Percentiles rank a stretch among this genome's conserved stretches.
These are phyloP conservation scores for Steromphala cineraria DNA, from an alignment of 2,888 invertebrate species.

Conservation along the genomic window DNA sequence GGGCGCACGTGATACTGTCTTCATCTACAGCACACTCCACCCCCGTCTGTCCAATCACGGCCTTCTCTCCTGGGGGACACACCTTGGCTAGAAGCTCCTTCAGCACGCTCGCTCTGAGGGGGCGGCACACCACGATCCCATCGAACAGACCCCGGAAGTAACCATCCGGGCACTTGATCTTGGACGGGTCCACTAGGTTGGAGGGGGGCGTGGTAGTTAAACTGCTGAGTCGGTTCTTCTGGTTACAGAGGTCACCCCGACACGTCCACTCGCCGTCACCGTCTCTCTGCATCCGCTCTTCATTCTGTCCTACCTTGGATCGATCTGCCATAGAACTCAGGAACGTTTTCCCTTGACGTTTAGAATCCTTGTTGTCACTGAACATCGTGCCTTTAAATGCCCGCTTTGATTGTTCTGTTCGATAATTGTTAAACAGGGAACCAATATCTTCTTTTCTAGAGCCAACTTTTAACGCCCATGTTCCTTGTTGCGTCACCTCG, in stretches of 20 bases:
- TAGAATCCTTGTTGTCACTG: not conserved
- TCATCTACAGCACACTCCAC: not conserved
- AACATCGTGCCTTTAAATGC: too few species aligned
- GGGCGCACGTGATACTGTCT: not conserved
- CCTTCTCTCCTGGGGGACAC: conserved; percentile 4
- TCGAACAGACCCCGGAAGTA: conserved; percentile 10
- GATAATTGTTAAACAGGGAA: too few species aligned
- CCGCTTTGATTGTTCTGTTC: too few species aligned
- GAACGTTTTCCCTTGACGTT: not conserved
- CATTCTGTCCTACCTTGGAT: too few species aligned
- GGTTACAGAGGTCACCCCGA: conserved; percentile 24
- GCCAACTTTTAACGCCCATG: too few species aligned
- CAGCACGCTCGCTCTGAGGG: not conserved
- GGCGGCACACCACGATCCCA: conserved; percentile 12
- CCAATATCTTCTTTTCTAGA: too few species aligned
- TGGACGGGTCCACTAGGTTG: not conserved
- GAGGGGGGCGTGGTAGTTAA: not conserved
- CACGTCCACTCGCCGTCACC: conserved; percentile 14
- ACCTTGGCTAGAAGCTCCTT: not conserved
- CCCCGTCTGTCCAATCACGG: not conserved
- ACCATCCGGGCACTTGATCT: conserved; percentile 15
- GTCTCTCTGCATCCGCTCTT: too few species aligned
- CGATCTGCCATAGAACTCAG: not conserved
- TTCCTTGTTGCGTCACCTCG: too few species aligned
- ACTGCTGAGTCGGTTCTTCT: conserved; percentile 1